These are phyloP conservation scores for Zaprionus obscuricornis DNA, from an alignment of 2,888 invertebrate species.

Conservation along the genomic window DNA sequence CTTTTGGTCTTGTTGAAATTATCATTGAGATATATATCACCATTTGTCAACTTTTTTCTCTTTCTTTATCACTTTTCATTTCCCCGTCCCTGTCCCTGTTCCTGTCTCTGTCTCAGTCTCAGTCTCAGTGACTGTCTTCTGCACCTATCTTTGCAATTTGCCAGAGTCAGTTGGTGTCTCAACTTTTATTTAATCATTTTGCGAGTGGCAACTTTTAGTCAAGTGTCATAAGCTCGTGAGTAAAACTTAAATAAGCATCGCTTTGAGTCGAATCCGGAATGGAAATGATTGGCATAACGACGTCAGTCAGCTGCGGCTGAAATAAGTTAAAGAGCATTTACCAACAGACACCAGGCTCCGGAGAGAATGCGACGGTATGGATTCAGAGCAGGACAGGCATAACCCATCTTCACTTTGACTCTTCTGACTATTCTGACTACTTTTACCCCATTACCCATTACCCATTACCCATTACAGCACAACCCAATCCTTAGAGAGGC, in stretches of 20 bases:
- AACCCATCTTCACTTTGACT: slow-evolving; percentile 12
- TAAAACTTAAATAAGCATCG: slow-evolving; percentile 26
- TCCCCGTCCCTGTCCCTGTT: too few species aligned
- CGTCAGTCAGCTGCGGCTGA: slow-evolving; percentile 45
- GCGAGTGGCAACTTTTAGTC: neutral
- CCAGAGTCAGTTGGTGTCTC: too few species aligned
- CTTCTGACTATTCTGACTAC: too few species aligned
- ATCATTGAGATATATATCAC: too few species aligned
- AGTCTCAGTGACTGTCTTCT: too few species aligned
- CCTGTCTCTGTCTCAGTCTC: too few species aligned
- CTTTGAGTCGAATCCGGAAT: slow-evolving; percentile 31
- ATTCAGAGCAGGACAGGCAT: slow-evolving; percentile 1
- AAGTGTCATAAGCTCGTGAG: slow-evolving; percentile 33
- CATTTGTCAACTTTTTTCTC: too few species aligned
- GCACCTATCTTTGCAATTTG: too few species aligned
- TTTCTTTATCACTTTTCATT: too few species aligned
- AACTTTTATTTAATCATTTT: too few species aligned
- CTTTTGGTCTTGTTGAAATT: too few species aligned
- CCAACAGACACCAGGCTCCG: slow-evolving; percentile 33
- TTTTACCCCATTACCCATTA: too few species aligned
- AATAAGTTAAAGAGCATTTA: slow-evolving; percentile 59
- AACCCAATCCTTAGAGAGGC: slow-evolving; percentile 25
- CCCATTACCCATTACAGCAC: slow-evolving; percentile 34
- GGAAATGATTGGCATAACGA: slow-evolving; percentile 62
- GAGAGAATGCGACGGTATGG: neutral